These are phyloP conservation scores for Aulostomus chinensis DNA, from an alignment of 2,797 vertebrate species.

Conservation along the genomic window DNA sequence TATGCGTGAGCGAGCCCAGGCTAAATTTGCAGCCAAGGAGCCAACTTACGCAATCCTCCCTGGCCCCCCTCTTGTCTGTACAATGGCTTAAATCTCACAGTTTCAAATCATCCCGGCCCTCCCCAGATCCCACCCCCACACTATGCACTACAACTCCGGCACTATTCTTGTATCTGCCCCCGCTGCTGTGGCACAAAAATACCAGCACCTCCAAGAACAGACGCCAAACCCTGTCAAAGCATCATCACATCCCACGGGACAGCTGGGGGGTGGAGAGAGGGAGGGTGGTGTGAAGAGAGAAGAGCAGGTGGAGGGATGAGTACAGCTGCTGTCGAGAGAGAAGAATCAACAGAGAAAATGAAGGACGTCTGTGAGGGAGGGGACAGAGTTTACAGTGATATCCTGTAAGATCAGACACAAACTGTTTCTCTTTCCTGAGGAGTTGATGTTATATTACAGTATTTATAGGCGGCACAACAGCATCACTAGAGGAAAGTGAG, in stretches of 20 bases:
- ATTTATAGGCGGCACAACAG: no score
- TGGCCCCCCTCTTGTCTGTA: slow-evolving; percentile 69
- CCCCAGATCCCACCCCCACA: slow-evolving; percentile 73
- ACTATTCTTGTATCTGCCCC: slow-evolving; percentile 78
- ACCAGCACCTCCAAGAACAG: slow-evolving; percentile 79
- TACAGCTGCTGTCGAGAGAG: slow-evolving; percentile 29
- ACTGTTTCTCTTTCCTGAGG: slow-evolving; percentile 25
- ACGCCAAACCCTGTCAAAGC: slow-evolving; percentile 74
- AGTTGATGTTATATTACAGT: neutral
- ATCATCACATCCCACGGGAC: slow-evolving; percentile 74
- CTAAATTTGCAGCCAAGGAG: slow-evolving; percentile 79
- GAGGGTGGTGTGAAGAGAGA: slow-evolving; percentile 7
- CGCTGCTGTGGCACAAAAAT: slow-evolving; percentile 68
- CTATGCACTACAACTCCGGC: slow-evolving; percentile 75
- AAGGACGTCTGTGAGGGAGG: slow-evolving; percentile 13
- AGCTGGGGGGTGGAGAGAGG: slow-evolving; percentile 39
- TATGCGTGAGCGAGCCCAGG: slow-evolving; percentile 70
- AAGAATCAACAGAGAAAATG: slow-evolving; percentile 43
- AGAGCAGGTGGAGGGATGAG: slow-evolving; percentile 53
- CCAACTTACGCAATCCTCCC: slow-evolving; percentile 72
- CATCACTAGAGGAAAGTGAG: no score
- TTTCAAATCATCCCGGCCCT: slow-evolving; percentile 55
- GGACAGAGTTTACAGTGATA: slow-evolving; percentile 23
- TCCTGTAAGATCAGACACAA: slow-evolving; percentile 32
- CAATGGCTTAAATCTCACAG: slow-evolving; percentile 61